Evolutionary conservation across 2,797 vertebrate species (phyloP).

Genomic region (Hirundo rustica): DNA sequence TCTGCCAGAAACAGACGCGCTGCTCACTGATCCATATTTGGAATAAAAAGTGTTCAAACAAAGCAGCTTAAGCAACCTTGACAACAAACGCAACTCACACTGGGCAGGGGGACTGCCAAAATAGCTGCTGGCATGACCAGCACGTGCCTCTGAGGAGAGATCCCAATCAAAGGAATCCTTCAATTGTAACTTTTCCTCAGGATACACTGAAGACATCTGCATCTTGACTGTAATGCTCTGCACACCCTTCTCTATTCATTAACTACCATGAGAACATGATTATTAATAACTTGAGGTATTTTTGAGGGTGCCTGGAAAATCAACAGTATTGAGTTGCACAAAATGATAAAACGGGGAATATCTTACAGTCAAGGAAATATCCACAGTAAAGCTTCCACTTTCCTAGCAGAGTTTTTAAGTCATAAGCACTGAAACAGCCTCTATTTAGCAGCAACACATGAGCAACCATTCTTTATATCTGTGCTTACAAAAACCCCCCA

Average conservation of each 20-base stretch:
- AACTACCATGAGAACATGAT: neutral
- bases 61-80: neutral
- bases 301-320: neutral
- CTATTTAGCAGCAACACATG: neutral
- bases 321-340: neutral
- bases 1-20: neutral
- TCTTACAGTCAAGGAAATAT: neutral
- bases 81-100: neutral
- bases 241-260: neutral
- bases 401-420: neutral
- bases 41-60: neutral
- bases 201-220: neutral
- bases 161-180: neutral
- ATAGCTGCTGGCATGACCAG: conserved; percentile 5
- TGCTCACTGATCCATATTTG: neutral
- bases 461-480: neutral
- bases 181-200: neutral
- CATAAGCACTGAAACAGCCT: neutral
- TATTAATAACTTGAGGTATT: neutral
- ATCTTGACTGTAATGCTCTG: neutral
- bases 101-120: neutral
- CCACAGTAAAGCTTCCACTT: neutral
- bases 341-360: neutral
- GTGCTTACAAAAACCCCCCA: neutral
- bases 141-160: neutral